Conservation (phyloP, 2,888 invertebrate species). For the Drosophila melanosoma region DNA sequence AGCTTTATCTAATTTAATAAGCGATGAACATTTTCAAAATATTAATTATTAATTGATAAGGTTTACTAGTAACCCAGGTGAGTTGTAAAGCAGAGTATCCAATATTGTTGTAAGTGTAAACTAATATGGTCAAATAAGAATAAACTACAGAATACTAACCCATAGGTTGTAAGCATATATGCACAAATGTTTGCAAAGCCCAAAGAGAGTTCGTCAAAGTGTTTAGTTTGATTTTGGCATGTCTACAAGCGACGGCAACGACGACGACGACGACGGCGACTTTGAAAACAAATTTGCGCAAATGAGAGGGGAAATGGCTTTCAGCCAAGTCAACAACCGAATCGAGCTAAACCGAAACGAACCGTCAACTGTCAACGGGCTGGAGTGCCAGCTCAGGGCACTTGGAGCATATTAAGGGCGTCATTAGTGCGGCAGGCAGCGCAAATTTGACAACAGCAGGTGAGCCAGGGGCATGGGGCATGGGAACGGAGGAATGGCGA, state of each 20-base stretch:
- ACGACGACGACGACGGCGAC: constrained; percentile 48
- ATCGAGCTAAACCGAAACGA: neutral
- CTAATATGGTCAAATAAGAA: constrained; percentile 20
- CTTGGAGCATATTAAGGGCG: constrained; percentile 82
- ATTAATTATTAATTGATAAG: neutral
- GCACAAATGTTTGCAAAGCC: constrained; percentile 23
- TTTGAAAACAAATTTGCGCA: constrained; percentile 72
- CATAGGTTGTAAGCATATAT: constrained; percentile 1
- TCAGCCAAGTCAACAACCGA: constrained; percentile 66
- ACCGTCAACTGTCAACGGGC: constrained; percentile 30
- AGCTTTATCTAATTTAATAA: neutral
- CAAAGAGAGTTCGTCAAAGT: constrained; percentile 43
- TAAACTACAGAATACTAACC: neutral
- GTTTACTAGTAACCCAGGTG: neutral
- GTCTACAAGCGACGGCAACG: constrained; percentile 39
- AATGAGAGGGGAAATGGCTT: constrained; percentile 62
- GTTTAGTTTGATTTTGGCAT: constrained; percentile 68
- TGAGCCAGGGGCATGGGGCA: constrained; percentile 11
- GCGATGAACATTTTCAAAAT: neutral
- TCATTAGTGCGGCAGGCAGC: constrained; percentile 80
- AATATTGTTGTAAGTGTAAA: neutral
- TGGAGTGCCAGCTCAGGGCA: constrained; percentile 39
- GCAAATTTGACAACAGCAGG: constrained; percentile 80
- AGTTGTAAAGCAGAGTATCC: neutral
- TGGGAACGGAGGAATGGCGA: neutral